phyloP scores from a whole-genome alignment of 1,140 invertebrate species.

The Polyergus mexicanus region DNA sequence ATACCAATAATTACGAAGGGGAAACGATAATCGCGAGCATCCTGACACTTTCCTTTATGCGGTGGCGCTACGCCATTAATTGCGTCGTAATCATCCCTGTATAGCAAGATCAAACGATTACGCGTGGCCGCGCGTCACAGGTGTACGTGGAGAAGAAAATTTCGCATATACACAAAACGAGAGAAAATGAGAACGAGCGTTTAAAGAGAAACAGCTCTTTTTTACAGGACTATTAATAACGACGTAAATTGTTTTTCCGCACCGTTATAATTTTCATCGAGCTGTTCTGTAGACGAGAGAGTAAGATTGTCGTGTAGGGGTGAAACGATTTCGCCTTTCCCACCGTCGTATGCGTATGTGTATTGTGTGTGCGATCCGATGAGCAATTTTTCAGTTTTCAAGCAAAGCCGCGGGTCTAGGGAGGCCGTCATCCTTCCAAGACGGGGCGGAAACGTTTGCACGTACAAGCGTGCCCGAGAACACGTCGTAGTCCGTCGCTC shows the following conservation, averaged over 20 bases:
- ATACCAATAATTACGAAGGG: constrained; percentile 74
- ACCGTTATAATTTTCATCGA: too few relatives aligned
- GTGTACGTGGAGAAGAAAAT: constrained; percentile 15
- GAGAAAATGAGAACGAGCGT: neutral
- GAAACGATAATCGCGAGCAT: constrained; percentile 59
- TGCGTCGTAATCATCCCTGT: constrained; percentile 30
- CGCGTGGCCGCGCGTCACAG: constrained; percentile 2
- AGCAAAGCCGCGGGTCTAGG: constrained; percentile 21
- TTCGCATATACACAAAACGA: constrained; percentile 25
- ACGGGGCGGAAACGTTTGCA: constrained; percentile 54
- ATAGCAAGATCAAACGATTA: constrained; percentile 51
- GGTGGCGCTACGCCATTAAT: constrained; percentile 72
- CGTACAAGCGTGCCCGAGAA: constrained; percentile 37
- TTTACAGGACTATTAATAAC: too few relatives aligned
- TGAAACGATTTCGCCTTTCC: too few relatives aligned
- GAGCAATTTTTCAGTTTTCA: constrained; percentile 30
- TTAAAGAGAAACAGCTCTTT: too few relatives aligned
- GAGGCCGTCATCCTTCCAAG: constrained; percentile 35
- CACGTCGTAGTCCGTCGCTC: constrained; percentile 50
- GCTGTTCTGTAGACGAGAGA: too few relatives aligned
- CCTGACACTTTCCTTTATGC: constrained; percentile 72
- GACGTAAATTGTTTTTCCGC: too few relatives aligned
- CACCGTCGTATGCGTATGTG: too few relatives aligned
- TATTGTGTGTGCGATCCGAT: neutral
- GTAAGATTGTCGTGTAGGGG: too few relatives aligned